Percentiles rank a stretch among this genome's conserved stretches.
These are phyloP conservation scores for Alouatta palliata DNA, from an alignment of 2,113 vertebrate genomes.

Conservation along the genomic window DNA sequence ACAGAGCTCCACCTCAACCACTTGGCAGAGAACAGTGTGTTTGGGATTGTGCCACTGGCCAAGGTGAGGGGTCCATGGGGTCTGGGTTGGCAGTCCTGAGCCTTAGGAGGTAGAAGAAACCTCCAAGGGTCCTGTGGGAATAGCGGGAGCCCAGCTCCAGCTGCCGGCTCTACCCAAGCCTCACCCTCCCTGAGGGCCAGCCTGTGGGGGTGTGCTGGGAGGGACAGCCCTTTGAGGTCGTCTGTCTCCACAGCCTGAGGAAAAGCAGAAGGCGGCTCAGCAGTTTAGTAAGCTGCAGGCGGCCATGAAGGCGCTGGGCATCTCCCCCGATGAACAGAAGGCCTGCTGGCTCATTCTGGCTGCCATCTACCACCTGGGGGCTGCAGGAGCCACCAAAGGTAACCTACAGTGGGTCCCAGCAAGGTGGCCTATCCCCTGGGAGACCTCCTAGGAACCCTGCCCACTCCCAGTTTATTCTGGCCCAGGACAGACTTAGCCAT, in stretches of 20 bases:
- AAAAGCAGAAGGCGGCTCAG: constrained; percentile 95
- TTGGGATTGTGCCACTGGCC: constrained; percentile 90
- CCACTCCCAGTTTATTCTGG: not conserved
- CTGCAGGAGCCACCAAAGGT: constrained; percentile 98
- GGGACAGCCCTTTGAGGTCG: not conserved
- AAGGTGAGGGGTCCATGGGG: constrained; percentile 86
- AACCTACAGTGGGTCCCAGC: constrained; percentile 16
- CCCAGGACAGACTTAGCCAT: not conserved
- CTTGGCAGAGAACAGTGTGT: constrained; percentile 94
- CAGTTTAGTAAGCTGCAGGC: constrained; percentile 97
- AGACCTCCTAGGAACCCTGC: not conserved
- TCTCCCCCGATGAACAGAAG: constrained; percentile 94
- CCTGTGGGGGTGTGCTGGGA: not conserved
- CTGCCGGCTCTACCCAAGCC: not conserved
- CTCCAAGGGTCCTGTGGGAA: not conserved
- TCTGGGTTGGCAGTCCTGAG: not conserved
- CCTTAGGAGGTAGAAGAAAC: not conserved
- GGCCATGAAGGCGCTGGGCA: constrained; percentile 96
- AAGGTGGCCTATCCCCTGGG: not conserved
- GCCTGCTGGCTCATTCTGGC: constrained; percentile 91
- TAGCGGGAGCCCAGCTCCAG: not conserved
- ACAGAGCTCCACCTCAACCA: constrained; percentile 98
- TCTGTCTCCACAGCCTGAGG: constrained; percentile 84
- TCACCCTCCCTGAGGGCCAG: not conserved
- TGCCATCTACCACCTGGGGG: constrained; percentile 95